phyloP scores from a whole-genome alignment of 2,797 vertebrate species.

The Muraenolepis orangiensis region DNA sequence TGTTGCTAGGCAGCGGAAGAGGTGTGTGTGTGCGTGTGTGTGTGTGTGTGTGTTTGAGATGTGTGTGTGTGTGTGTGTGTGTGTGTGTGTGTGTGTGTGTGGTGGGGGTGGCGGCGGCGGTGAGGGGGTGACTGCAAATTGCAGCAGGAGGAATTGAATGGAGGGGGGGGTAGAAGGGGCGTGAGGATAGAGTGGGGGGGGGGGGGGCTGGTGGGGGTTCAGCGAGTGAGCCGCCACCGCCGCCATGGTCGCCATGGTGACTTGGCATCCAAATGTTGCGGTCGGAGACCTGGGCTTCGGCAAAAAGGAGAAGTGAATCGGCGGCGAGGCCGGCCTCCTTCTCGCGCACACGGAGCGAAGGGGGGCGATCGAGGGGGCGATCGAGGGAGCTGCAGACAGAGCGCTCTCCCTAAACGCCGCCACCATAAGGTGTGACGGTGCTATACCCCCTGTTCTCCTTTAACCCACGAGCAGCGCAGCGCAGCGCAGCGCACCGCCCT shows the following conservation, averaged over 20 bases:
- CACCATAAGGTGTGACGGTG: slow-evolving; percentile 32
- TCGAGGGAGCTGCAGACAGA: slow-evolving; percentile 46
- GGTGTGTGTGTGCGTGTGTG: slow-evolving; percentile 19
- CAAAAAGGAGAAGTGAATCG: slow-evolving; percentile 60
- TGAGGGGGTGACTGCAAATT: slow-evolving; percentile 26
- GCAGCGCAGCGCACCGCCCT: background rate
- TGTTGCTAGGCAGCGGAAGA: slow-evolving; percentile 74
- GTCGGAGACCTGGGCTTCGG: slow-evolving; percentile 71
- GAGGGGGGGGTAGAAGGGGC: slow-evolving; percentile 35
- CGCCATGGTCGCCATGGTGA: slow-evolving; percentile 77
- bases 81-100: slow-evolving; percentile 18
- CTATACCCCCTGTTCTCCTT: background rate
- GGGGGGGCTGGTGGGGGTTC: slow-evolving; percentile 66
- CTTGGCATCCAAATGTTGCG: slow-evolving; percentile 75
- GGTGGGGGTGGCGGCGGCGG: background rate
- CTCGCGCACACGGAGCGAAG: background rate
- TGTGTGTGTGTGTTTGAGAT: slow-evolving; percentile 27
- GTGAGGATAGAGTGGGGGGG: background rate
- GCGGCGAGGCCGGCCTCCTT: slow-evolving; percentile 18
- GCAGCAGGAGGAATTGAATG: slow-evolving; percentile 36
- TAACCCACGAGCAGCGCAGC: background rate
- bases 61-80: slow-evolving; percentile 28
- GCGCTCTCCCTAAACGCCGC: slow-evolving; percentile 38
- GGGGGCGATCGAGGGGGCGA: too few species aligned
- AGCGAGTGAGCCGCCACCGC: slow-evolving; percentile 72